Conservation (phyloP, 1,140 invertebrate species). For the Oppia nitens region DNA sequence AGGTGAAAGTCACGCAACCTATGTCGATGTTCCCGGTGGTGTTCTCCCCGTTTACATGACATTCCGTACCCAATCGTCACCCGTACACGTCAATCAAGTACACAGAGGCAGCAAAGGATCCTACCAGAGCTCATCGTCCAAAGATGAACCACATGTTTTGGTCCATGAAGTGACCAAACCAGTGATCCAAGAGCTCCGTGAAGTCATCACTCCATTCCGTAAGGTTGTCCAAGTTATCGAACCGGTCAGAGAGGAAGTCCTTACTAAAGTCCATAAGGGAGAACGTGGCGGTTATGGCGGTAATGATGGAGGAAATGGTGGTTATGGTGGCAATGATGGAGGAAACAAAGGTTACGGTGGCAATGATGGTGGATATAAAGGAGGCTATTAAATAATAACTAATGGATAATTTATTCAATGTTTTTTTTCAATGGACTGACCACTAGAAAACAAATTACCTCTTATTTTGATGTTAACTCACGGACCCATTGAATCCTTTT, state of each 20-base stretch:
- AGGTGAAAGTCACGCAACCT: not conserved
- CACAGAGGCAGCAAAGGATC: not conserved
- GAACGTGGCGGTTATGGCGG: not conserved
- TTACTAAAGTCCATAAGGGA: not conserved
- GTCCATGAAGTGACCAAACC: not conserved
- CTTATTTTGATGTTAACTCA: too few relatives aligned
- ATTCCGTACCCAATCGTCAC: not conserved
- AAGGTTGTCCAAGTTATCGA: conserved; percentile 4
- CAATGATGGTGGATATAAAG: not conserved
- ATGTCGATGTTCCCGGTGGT: conserved; percentile 2
- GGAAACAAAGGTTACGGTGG: not conserved
- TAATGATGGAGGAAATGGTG: not conserved
- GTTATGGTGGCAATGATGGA: not conserved
- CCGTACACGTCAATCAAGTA: conserved; percentile 3
- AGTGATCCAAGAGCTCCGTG: conserved; percentile 2
- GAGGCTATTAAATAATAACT: not conserved
- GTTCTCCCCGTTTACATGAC: not conserved
- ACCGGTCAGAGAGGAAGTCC: conserved; percentile 10
- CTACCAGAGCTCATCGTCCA: conserved; percentile 5
- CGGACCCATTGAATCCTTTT: too few relatives aligned
- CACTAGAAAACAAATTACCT: too few relatives aligned
- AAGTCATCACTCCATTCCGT: conserved; percentile 10
- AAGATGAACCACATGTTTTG: conserved; percentile 11
- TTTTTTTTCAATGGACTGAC: too few relatives aligned
- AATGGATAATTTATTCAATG: too few relatives aligned